Conservation (phyloP, 2,888 invertebrate genomes). For the Ophion costatus region DNA sequence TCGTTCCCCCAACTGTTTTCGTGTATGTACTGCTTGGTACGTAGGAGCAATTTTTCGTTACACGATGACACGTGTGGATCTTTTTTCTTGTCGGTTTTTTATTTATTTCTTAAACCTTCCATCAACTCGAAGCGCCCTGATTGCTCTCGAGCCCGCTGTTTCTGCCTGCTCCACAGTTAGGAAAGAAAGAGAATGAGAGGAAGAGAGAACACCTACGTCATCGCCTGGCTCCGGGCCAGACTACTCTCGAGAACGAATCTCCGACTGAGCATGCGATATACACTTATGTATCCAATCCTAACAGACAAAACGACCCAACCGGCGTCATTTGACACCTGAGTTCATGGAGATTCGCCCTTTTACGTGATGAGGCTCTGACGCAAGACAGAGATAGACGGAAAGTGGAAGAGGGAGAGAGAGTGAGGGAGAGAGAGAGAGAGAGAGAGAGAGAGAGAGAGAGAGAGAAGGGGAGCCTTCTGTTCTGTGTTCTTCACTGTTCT, state of each 20-base stretch:
- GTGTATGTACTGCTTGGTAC: background rate
- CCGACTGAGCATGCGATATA: slow-evolving; percentile 42
- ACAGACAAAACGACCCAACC: background rate
- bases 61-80: slow-evolving; percentile 51
- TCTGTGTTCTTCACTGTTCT: slow-evolving; percentile 35
- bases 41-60: slow-evolving; percentile 48
- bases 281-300: slow-evolving; percentile 28
- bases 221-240: slow-evolving; percentile 61
- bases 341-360: slow-evolving; percentile 20
- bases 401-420: slow-evolving; percentile 4
- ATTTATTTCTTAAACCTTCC: slow-evolving; percentile 44
- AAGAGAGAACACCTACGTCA: slow-evolving; percentile 53
- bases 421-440: slow-evolving; percentile 10
- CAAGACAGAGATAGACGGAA: slow-evolving; percentile 3
- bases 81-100: slow-evolving; percentile 21
- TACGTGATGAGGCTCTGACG: background rate
- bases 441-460: slow-evolving; percentile 14
- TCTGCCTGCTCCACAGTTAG: slow-evolving; percentile 34
- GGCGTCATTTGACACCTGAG: background rate
- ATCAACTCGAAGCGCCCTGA: slow-evolving; percentile 58
- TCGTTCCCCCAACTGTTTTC: background rate
- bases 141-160: slow-evolving; percentile 60
- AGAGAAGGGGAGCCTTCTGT: slow-evolving; percentile 48
- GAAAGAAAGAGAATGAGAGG: slow-evolving; percentile 6
- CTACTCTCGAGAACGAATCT: slow-evolving; percentile 48